Conservation (phyloP, 1,140 invertebrate genomes). For the Rhizoglyphus robini region DNA sequence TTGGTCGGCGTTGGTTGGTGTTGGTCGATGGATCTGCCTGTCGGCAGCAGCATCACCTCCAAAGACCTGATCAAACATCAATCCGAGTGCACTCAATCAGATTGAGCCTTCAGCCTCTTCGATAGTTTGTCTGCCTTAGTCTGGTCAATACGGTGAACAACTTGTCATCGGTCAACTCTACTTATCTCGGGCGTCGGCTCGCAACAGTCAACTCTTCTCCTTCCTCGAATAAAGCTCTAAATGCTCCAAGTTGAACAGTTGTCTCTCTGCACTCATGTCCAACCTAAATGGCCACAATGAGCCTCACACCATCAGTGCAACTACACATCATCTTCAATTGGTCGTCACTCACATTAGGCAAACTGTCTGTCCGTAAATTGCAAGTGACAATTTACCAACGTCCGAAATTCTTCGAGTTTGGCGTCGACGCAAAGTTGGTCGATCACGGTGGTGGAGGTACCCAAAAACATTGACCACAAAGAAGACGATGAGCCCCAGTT, state of each 20-base stretch:
- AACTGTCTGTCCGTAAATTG: too few relatives aligned
- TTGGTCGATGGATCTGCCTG: too few relatives aligned
- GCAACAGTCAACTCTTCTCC: not conserved
- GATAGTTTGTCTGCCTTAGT: not conserved
- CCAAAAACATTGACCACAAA: too few relatives aligned
- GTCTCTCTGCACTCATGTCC: not conserved
- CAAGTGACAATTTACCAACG: too few relatives aligned
- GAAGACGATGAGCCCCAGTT: too few relatives aligned
- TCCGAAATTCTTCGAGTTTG: too few relatives aligned
- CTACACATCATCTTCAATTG: not conserved
- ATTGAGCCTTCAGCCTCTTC: constrained; percentile 2
- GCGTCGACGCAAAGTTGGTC: too few relatives aligned
- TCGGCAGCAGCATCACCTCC: too few relatives aligned
- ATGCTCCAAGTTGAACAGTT: not conserved
- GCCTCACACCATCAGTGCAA: not conserved
- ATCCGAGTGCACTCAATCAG: constrained; percentile 26
- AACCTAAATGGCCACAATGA: not conserved
- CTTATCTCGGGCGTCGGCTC: not conserved
- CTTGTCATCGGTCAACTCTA: too few relatives aligned
- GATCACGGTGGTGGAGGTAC: too few relatives aligned
- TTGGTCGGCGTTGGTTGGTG: not conserved
- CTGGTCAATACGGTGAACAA: constrained; percentile 3
- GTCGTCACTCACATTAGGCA: too few relatives aligned
- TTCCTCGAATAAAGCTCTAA: not conserved
- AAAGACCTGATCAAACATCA: too few relatives aligned